Percentiles rank a stretch among this genome's conserved stretches.
phyloP scores from a whole-genome alignment of 1,140 invertebrate genomes.

The Pararge aegeria region DNA sequence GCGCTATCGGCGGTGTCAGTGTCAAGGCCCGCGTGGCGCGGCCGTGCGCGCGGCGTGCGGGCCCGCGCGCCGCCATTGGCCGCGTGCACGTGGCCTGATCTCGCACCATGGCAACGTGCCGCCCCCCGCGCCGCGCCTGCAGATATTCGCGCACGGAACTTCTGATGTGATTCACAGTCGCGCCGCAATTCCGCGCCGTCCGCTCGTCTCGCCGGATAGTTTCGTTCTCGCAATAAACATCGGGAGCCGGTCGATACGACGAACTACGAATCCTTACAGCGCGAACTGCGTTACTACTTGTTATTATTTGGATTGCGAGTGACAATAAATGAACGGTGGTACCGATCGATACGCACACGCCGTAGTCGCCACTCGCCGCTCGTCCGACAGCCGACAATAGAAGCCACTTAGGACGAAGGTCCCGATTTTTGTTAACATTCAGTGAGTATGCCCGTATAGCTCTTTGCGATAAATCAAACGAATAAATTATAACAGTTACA shows the following conservation, averaged over 20 bases:
- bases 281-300: conserved; percentile 1
- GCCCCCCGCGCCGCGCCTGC: conserved; percentile 38
- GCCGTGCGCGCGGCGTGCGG: conserved; percentile 19
- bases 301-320: conserved; percentile 7
- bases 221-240: conserved; percentile 25
- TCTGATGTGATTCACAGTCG: conserved; percentile 36
- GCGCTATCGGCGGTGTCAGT: neutral
- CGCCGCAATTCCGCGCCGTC: conserved; percentile 40
- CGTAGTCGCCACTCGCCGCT: no score
- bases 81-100: conserved; percentile 73
- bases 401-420: neutral
- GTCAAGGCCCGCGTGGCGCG: conserved; percentile 3
- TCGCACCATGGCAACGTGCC: conserved; percentile 73
- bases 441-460: neutral
- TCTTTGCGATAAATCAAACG: neutral
- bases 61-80: conserved; percentile 54
- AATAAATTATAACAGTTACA: no score
- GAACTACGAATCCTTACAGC: conserved; percentile 24
- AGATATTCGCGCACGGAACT: conserved; percentile 37
- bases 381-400: no score
- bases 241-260: conserved; percentile 54
- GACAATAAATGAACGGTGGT: neutral
- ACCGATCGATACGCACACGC: neutral
- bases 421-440: neutral
- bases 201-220: conserved; percentile 22